These are phyloP conservation scores for Onychomys torridus DNA, from an alignment of 2,797 vertebrate species.

Conservation along the genomic window DNA sequence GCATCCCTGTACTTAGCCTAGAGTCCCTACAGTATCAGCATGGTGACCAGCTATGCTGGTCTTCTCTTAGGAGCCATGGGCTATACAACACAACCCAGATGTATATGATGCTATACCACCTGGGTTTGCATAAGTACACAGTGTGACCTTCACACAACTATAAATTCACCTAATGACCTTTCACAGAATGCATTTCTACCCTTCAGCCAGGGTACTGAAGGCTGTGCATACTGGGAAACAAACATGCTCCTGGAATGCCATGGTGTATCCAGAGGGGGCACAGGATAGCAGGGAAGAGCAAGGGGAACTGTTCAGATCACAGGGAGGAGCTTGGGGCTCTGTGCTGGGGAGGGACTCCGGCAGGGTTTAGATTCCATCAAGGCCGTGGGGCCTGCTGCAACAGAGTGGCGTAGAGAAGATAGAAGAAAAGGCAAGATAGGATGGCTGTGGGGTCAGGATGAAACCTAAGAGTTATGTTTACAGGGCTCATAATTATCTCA, in stretches of 20 bases:
- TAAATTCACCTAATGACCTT: background rate
- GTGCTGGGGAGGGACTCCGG: fast-evolving
- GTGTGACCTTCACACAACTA: background rate
- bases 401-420: background rate
- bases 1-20: too few species aligned
- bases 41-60: too few species aligned
- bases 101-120: background rate
- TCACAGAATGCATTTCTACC: background rate
- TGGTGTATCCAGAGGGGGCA: too few species aligned
- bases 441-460: background rate
- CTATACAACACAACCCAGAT: too few species aligned
- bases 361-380: background rate
- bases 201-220: background rate
- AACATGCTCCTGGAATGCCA: background rate
- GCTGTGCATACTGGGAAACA: too few species aligned
- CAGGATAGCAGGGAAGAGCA: too few species aligned
- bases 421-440: too few species aligned
- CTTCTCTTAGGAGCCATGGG: background rate
- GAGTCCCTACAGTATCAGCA: background rate
- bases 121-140: background rate
- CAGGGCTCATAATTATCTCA: background rate
- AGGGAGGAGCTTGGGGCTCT: background rate
- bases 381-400: background rate
- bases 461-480: background rate
- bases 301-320: too few species aligned